A percentile compares a stretch with the other conserved stretches of the same genome.
phyloP scores from a whole-genome alignment of 2,888 invertebrate genomes.

The Pedicia rivosa region DNA sequence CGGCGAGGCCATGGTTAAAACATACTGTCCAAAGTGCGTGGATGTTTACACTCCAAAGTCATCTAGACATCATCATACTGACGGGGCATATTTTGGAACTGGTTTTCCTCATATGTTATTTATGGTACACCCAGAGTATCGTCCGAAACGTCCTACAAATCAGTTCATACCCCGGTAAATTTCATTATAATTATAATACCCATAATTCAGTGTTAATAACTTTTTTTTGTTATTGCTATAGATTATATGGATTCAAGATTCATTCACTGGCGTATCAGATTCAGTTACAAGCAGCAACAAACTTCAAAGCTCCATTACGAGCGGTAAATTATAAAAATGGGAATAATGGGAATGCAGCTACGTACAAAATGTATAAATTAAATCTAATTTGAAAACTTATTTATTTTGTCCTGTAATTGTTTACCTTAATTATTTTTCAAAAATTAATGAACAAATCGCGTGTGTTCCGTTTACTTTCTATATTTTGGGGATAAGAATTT shows the following conservation, averaged over 20 bases:
- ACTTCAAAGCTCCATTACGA: constrained; percentile 83
- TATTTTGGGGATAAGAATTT: too few relatives aligned
- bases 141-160: constrained; percentile 90
- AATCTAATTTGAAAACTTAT: too few relatives aligned
- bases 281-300: constrained; percentile 84
- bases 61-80: constrained; percentile 94
- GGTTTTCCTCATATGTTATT: constrained; percentile 99
- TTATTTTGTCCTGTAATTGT: too few relatives aligned
- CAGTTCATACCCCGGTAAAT: constrained; percentile 92
- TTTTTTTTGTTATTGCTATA: constrained; percentile 32
- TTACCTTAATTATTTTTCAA: too few relatives aligned
- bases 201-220: too few relatives aligned
- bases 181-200: neutral
- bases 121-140: constrained; percentile 99
- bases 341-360: constrained; percentile 51
- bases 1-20: constrained; percentile 98
- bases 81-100: constrained; percentile 98
- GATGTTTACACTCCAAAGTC: constrained; percentile 99
- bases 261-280: constrained; percentile 98
- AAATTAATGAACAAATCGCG: too few relatives aligned
- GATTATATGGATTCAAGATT: constrained; percentile 99
- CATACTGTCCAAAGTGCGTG: constrained; percentile 99
- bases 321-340: constrained; percentile 78
- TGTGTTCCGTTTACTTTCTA: too few relatives aligned
- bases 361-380: constrained; percentile 10